Base-by-base conservation (phyloP, 2,888 invertebrate genomes). In the Lissonota sp. region DNA sequence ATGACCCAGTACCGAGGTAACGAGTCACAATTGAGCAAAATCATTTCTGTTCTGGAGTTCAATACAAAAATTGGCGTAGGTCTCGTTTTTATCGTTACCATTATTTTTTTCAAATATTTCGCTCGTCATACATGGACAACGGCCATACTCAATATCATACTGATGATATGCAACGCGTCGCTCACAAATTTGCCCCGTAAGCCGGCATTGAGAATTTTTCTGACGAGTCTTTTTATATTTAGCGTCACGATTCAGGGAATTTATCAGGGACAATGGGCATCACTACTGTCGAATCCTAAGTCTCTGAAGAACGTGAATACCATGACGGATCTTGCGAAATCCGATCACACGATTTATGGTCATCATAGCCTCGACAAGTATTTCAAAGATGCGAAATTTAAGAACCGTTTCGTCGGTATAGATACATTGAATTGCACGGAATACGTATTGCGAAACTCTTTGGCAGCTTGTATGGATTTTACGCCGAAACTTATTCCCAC, bases 211-310 rank as follows among this genome's bases (percentile, higher is more conserved):
- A 60, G 75, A 10, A 75, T 75, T 6, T 75, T 67, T 69, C 42
- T 75, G 6, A 10, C 40, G 0, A 5, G 42, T 14, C 37, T n/a
- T n/a, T n/a, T n/a, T n/a, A n/a, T n/a, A n/a, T n/a, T n/a, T n/a
- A n/a, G n/a, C n/a, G n/a, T n/a, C n/a, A n/a, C n/a, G n/a, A n/a
- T n/a, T n/a, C n/a, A n/a, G n/a, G n/a, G n/a, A n/a, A n/a, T n/a
- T n/a, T 69, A 44, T 14, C 67, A 75, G 26, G 67, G 67, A 1
- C 46, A 60, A 49, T 14, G 67, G 4, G 5, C 75, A n/a, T 26
- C 75, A 0, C n/a, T 62, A 4, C 26, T 63, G 46, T 16, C 63
- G 26, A 63, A 46, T 8, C 7, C 42, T 2, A 10, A 44, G 16
- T 4, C 5, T 8, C 14, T 62, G 3, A 39, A 4, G 8, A 44